phyloP scores from a whole-genome alignment of 2,113 vertebrate genomes.

The Spermophilus dauricus region DNA sequence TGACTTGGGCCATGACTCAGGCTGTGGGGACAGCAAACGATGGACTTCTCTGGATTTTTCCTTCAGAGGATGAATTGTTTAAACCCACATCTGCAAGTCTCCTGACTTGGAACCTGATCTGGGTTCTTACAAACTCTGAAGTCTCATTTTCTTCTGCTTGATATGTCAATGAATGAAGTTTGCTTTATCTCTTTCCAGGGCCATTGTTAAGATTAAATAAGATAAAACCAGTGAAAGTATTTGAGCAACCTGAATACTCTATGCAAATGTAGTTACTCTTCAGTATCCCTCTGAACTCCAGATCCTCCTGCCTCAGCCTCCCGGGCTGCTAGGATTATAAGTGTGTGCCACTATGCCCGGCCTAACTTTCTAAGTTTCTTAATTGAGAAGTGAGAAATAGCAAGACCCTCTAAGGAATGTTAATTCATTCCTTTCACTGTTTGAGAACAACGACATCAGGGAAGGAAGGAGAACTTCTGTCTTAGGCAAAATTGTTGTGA shows the following conservation, averaged over 20 bases:
- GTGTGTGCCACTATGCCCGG: too few relatives aligned
- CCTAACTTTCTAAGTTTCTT: neutral
- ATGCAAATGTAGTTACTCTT: neutral
- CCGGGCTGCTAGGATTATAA: too few relatives aligned
- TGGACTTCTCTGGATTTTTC: neutral
- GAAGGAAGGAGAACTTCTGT: neutral
- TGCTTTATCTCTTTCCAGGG: neutral
- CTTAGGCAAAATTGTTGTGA: constrained; percentile 30
- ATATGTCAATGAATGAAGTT: neutral
- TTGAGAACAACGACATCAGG: neutral
- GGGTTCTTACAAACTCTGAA: neutral
- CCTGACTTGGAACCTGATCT: neutral
- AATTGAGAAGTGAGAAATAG: neutral
- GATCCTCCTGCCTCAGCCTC: too few relatives aligned
- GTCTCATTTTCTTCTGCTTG: neutral
- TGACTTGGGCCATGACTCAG: neutral
- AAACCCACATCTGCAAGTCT: neutral
- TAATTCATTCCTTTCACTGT: neutral
- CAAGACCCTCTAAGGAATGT: neutral
- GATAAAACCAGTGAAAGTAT: neutral
- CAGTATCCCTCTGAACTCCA: neutral
- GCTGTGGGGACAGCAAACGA: neutral
- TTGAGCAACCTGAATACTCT: neutral
- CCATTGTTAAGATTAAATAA: neutral
- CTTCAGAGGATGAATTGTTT: neutral